phyloP scores from a whole-genome alignment of 1,140 invertebrate species.

The Drosophila jambulina region DNA sequence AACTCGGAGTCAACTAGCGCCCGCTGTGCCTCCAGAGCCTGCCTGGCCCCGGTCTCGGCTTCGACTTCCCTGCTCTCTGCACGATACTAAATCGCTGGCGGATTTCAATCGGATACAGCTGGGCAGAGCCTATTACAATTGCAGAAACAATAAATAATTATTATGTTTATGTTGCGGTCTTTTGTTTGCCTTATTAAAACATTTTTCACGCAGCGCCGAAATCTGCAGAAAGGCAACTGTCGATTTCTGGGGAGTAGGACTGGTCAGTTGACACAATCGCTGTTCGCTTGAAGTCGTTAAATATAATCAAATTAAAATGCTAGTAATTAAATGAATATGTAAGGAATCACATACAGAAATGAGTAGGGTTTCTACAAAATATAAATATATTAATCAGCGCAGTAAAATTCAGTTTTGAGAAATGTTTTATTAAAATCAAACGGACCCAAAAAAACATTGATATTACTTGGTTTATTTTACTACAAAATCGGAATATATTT shows the following conservation, averaged over 20 bases:
- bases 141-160: slow-evolving; percentile 56
- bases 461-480: background rate
- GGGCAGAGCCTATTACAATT: slow-evolving; percentile 48
- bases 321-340: background rate
- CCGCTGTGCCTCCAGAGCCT: slow-evolving; percentile 43
- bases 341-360: background rate
- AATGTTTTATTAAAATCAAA: background rate
- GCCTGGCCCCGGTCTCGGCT: background rate
- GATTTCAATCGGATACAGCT: slow-evolving; percentile 29
- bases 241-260: slow-evolving; percentile 1
- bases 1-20: slow-evolving; percentile 49
- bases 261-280: slow-evolving; percentile 7
- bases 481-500: background rate
- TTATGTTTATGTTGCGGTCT: slow-evolving; percentile 52
- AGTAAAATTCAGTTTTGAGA: background rate
- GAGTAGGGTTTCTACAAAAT: background rate
- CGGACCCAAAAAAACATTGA: background rate
- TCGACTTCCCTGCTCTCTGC: slow-evolving; percentile 35
- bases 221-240: slow-evolving; percentile 13
- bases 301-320: background rate
- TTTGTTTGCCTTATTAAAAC: slow-evolving; percentile 52
- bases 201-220: slow-evolving; percentile 41
- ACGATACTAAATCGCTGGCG: slow-evolving; percentile 48
- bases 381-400: background rate
- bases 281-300: slow-evolving; percentile 5